phyloP scores from a whole-genome alignment of 1,140 invertebrate species.

The Hormaphis cornu region DNA sequence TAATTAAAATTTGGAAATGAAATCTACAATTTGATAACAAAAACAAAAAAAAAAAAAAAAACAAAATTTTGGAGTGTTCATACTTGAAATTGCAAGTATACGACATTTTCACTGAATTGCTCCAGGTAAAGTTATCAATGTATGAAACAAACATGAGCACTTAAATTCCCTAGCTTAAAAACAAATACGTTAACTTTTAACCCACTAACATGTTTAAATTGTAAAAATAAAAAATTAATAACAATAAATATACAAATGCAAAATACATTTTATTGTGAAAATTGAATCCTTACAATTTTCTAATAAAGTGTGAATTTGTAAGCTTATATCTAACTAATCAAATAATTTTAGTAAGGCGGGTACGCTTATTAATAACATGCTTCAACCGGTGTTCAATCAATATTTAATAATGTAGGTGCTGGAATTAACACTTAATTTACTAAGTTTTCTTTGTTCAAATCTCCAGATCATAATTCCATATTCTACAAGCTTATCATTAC shows the following conservation, averaged over 20 bases:
- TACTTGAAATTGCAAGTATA: slow-evolving; percentile 8
- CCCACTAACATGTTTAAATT: slow-evolving; percentile 15
- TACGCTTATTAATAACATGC: slow-evolving; percentile 18
- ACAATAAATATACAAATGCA: slow-evolving; percentile 11
- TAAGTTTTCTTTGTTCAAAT: not conserved
- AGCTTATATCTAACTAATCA: slow-evolving; percentile 10
- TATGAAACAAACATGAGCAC: not conserved
- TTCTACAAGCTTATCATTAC: not conserved
- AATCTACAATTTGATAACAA: slow-evolving; percentile 7
- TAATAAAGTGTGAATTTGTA: slow-evolving; percentile 22
- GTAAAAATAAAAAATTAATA: not conserved
- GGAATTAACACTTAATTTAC: slow-evolving; percentile 10
- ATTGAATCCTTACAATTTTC: slow-evolving; percentile 28
- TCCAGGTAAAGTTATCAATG: slow-evolving; percentile 7
- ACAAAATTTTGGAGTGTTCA: not conserved
- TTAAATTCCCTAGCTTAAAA: not conserved
- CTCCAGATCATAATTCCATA: not conserved
- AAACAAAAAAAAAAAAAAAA: too few species aligned
- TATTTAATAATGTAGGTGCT: slow-evolving; percentile 14
- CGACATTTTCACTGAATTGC: not conserved
- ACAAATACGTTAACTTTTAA: not conserved
- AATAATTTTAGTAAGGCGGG: not conserved
- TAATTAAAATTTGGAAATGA: slow-evolving; percentile 12
- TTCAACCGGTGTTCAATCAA: slow-evolving; percentile 12
- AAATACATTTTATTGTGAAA: slow-evolving; percentile 17